phyloP scores from a whole-genome alignment of 1,140 invertebrate species.

The Orius insidiosus region DNA sequence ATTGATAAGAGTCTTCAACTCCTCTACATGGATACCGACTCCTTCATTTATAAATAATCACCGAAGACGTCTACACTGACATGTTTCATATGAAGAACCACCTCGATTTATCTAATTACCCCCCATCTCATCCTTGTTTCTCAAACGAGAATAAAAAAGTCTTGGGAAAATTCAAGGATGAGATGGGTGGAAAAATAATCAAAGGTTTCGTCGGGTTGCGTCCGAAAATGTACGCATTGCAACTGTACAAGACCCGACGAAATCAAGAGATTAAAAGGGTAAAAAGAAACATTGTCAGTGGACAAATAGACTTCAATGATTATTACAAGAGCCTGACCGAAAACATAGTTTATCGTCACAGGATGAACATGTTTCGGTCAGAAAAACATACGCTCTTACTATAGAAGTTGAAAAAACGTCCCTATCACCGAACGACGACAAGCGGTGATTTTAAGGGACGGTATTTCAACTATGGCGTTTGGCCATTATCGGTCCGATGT shows the following conservation, averaged over 20 bases:
- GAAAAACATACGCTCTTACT: slow-evolving; percentile 15
- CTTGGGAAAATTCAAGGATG: slow-evolving; percentile 32
- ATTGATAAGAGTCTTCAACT: slow-evolving; percentile 16
- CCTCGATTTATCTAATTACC: slow-evolving; percentile 19
- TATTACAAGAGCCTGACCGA: slow-evolving; percentile 12
- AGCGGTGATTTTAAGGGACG: slow-evolving; percentile 11
- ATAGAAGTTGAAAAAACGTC: slow-evolving; percentile 11
- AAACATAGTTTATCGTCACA: slow-evolving; percentile 6
- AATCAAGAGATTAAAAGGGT: slow-evolving; percentile 21
- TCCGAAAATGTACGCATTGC: slow-evolving; percentile 28
- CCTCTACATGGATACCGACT: slow-evolving; percentile 27
- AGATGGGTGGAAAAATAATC: slow-evolving; percentile 25
- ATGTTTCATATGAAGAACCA: neutral
- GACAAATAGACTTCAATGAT: slow-evolving; percentile 10
- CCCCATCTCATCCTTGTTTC: slow-evolving; percentile 13
- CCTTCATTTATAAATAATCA: slow-evolving; percentile 23
- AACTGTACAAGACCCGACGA: slow-evolving; percentile 17
- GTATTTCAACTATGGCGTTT: slow-evolving; percentile 12
- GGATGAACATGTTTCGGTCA: slow-evolving; percentile 9
- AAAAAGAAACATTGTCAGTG: slow-evolving; percentile 18
- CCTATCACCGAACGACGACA: slow-evolving; percentile 14
- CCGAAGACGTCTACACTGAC: slow-evolving; percentile 16
- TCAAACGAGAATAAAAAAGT: slow-evolving; percentile 27
- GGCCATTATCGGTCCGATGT: slow-evolving; percentile 2
- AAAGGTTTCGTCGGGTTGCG: slow-evolving; percentile 26